A percentile compares a stretch with the other conserved stretches of the same genome.
phyloP scores from a whole-genome alignment of 2,888 invertebrate species.

The Camptogramma bilineatum region DNA sequence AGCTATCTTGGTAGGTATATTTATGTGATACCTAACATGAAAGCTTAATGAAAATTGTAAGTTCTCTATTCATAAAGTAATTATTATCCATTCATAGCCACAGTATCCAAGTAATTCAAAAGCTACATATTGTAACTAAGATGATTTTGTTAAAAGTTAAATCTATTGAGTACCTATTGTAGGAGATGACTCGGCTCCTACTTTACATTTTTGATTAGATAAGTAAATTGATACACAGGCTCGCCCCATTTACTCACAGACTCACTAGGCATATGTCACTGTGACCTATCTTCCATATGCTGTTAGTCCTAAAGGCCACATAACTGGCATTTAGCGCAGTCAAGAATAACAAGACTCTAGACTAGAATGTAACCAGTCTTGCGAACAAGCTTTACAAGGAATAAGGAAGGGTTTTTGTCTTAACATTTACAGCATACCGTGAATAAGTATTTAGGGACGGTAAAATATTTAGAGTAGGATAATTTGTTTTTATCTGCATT shows the following conservation, averaged over 20 bases:
- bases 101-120: not conserved
- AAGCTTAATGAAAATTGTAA: not conserved
- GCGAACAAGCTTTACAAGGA: slow-evolving; percentile 16
- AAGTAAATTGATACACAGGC: not conserved
- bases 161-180: no score
- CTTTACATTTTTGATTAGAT: not conserved
- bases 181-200: no score
- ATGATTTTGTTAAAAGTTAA: no score
- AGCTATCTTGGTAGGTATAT: not conserved
- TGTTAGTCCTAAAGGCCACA: slow-evolving; percentile 24
- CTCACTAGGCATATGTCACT: not conserved
- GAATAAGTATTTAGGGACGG: not conserved
- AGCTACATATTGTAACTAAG: no score
- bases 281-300: slow-evolving; percentile 3
- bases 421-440: not conserved
- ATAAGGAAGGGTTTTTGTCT: slow-evolving; percentile 23
- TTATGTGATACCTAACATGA: not conserved
- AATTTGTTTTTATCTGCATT: no score
- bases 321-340: slow-evolving; percentile 28
- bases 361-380: slow-evolving; percentile 26
- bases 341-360: slow-evolving; percentile 25
- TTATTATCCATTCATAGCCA: not conserved
- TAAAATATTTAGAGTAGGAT: no score
- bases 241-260: not conserved
- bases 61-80: not conserved